Evolutionary conservation across 2,113 vertebrate genomes (phyloP), one percentile per base, ranked within the genome.

Genomic region (Lucifuga dentata): DNA sequence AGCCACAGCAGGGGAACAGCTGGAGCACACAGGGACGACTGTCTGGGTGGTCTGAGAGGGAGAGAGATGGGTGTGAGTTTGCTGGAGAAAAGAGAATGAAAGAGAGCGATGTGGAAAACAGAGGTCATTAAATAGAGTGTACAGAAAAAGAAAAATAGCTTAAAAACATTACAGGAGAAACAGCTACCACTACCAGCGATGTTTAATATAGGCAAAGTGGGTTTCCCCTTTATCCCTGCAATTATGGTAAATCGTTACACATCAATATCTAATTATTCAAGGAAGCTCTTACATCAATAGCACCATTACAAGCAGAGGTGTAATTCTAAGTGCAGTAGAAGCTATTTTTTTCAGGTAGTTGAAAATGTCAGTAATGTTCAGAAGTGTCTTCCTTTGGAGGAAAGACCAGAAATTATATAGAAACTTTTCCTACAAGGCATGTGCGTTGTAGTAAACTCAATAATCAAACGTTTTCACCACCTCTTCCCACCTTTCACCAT

Each of bases 1-100:
- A 84, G 68, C 86, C 88, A 84, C 81, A 84, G 90, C 86, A 88
- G 84, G 86, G 80, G 86, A 92, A 92, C 92, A 93, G 92, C 92
- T 93, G 90, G 89, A 89, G 88, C 80, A 58, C 73, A 83, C 75
- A 76, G 84, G 72, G 76, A 81, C 16, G 15, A 66, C 89, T 69
- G 80, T 75, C 87, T 94, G 93, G 93, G 93, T 94, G 93, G 92
- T 94, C 93, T 1, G 8, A 29, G 26, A 55, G 67, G 10, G 20
- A 74, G 65, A 39, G 58, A 74, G 49, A 19, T 68, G 72, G 78
- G 76, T 60, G 70, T 76, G 48, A 76, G 76, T 56, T 35, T 17
- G 51, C 16, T 73, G 41, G 71, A 83, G 81, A 66, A 59, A 64
- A 49, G 43, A 67, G 84, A 81, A 77, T 65, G 63, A 80, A 73